A percentile compares a stretch with the other conserved stretches of the same genome.
Evolutionary conservation across 2,888 invertebrate species (phyloP).

Genomic region (Netelia melanura): DNA sequence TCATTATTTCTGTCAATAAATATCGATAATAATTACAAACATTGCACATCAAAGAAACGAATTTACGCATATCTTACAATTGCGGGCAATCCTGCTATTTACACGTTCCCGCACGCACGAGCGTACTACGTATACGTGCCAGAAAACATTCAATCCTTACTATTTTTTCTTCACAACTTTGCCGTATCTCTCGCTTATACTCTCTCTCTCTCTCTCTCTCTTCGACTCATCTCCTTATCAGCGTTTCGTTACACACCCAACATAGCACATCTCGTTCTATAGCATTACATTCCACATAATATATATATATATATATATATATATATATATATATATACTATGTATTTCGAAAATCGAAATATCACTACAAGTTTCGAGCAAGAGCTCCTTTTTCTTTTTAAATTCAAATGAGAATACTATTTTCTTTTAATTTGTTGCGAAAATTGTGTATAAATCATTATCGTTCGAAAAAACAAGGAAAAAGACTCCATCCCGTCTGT

Average conservation of each 20-base stretch:
- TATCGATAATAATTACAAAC: slow-evolving; percentile 72
- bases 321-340: background rate
- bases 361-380: background rate
- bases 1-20: slow-evolving; percentile 64
- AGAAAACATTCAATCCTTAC: slow-evolving; percentile 68
- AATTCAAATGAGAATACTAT: background rate
- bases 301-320: background rate
- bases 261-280: background rate
- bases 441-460: slow-evolving; percentile 39
- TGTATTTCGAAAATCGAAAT: slow-evolving; percentile 4
- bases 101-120: slow-evolving; percentile 50
- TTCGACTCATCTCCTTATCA: slow-evolving; percentile 21
- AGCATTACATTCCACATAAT: slow-evolving; percentile 33
- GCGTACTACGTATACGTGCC: slow-evolving; percentile 40
- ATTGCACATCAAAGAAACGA: slow-evolving; percentile 72
- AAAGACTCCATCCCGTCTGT: slow-evolving; percentile 39
- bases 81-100: slow-evolving; percentile 67
- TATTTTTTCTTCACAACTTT: slow-evolving; percentile 56
- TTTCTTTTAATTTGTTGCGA: slow-evolving; percentile 15
- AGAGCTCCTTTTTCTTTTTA: background rate
- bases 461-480: background rate
- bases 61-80: slow-evolving; percentile 74
- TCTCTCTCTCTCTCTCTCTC: slow-evolving; percentile 47
- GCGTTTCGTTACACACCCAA: slow-evolving; percentile 3
- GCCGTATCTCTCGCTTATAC: slow-evolving; percentile 34